Evolutionary conservation across 1,140 invertebrate genomes (phyloP).

Genomic region (Zelostemma sp.): DNA sequence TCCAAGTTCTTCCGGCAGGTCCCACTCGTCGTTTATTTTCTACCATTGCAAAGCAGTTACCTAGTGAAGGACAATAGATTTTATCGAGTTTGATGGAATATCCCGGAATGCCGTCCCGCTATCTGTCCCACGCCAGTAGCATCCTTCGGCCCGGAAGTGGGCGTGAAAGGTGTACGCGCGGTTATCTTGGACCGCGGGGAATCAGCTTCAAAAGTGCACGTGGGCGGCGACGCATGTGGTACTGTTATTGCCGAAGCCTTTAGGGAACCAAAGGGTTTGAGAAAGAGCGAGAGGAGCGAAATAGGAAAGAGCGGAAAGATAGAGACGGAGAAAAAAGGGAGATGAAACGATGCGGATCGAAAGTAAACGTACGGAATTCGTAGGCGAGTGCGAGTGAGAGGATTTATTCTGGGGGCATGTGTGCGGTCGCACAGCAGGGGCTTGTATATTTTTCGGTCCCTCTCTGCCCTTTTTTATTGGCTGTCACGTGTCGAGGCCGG

Average conservation of each 20-base stretch:
- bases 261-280: too few species aligned
- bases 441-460: too few species aligned
- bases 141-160: slow-evolving; percentile 54
- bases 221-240: slow-evolving; percentile 45
- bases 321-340: too few species aligned
- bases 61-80: slow-evolving; percentile 48
- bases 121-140: slow-evolving; percentile 46
- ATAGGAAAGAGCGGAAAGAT: too few species aligned
- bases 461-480: too few species aligned
- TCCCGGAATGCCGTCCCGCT: slow-evolving; percentile 41
- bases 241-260: slow-evolving; percentile 30
- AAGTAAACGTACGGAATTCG: too few species aligned
- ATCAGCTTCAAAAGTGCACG: slow-evolving; percentile 42
- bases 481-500: too few species aligned
- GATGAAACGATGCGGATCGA: too few species aligned
- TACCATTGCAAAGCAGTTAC: slow-evolving; percentile 40
- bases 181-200: slow-evolving; percentile 38
- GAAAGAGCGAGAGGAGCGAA: too few species aligned
- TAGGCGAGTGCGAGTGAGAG: too few species aligned
- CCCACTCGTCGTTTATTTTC: slow-evolving; percentile 40
- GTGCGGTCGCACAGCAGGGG: too few species aligned
- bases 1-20: slow-evolving; percentile 41
- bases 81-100: slow-evolving; percentile 37
- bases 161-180: slow-evolving; percentile 56
- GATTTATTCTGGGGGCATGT: too few species aligned